Base-by-base conservation (phyloP, 2,888 invertebrate genomes). In the Trachelus tabidus region DNA sequence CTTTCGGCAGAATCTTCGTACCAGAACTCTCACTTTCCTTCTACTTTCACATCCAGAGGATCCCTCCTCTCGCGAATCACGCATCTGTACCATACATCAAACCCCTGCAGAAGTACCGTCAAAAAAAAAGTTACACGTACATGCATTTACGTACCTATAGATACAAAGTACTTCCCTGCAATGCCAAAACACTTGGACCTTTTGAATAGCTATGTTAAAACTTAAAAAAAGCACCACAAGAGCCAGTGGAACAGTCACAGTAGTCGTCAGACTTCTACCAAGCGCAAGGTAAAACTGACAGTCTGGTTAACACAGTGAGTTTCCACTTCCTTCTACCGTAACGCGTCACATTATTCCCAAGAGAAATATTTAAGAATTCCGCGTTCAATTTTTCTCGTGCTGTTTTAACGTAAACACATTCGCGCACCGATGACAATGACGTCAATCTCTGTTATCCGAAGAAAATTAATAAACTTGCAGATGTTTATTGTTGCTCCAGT, bases 21-120 rank as follows among this genome's bases (percentile, higher is more conserved):
- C 37, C 71, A 73, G 56, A 71, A 79, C 80, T 81, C 76, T 77
- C 77, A 75, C 80, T 80, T 75, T 78, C 80, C 76, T 80, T 76
- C 71, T 40, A 23, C 86, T 89, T 87, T 86, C 86, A 89, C 89
- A 89, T 88, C 85, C 56, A 56, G 56, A 56, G 23, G 23, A 56
- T 23, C 56, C 56, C 56, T 56, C 9, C 56, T 56, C 56, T 56
- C 56, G 56, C 56, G 23, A 56, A 56, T 9, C 56, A 56, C 23
- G 56, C 56, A 23, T 56, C 56, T 23, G 2, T 15, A 56, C 56
- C 23, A 9, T 56, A 56, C 9, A 23, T 23, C 1, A 56, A 9
- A 56, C 56, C 56, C 56, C 23, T 56, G 56, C 23, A 56, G 56
- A 56, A 56, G 56, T 23, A 23, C 23, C 56, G 56, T 56, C 4